Evolutionary conservation across 2,113 vertebrate genomes (phyloP).

Genomic region (Chlorodrepanis virens): DNA sequence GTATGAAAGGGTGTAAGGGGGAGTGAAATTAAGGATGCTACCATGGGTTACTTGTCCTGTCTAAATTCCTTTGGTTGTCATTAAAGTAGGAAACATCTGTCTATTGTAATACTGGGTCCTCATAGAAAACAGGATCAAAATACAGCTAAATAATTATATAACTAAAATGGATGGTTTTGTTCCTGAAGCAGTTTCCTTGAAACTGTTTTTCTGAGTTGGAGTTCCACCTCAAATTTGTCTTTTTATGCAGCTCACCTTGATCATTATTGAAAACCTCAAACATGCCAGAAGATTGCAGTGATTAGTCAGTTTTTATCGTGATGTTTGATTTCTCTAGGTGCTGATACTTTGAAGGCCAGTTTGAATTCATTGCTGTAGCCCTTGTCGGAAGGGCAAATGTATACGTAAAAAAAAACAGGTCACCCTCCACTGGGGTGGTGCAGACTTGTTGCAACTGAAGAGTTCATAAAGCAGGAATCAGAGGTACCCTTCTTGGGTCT

Average conservation of each 20-base stretch:
- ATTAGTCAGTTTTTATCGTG: neutral
- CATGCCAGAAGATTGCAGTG: neutral
- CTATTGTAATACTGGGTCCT: neutral
- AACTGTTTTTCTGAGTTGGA: neutral
- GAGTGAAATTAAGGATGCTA: neutral
- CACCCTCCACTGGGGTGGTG: neutral
- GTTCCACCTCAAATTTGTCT: neutral
- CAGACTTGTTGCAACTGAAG: neutral
- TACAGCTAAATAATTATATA: neutral
- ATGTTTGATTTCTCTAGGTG: neutral
- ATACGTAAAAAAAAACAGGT: neutral
- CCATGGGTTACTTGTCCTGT: neutral
- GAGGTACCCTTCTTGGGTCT: neutral
- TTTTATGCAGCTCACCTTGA: neutral
- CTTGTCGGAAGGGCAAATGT: neutral
- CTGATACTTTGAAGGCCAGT: neutral
- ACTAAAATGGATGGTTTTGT: neutral
- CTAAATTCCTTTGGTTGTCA: neutral
- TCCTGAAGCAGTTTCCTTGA: neutral
- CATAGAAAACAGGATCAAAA: neutral
- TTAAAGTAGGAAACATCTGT: neutral
- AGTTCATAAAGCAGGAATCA: neutral
- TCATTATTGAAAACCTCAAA: neutral
- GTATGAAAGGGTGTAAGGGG: neutral
- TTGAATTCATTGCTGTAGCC: neutral